Evolutionary conservation across 2,113 vertebrate species (phyloP), one percentile per base, ranked within the genome.

Genomic region (Paracanthobrama guichenoti): DNA sequence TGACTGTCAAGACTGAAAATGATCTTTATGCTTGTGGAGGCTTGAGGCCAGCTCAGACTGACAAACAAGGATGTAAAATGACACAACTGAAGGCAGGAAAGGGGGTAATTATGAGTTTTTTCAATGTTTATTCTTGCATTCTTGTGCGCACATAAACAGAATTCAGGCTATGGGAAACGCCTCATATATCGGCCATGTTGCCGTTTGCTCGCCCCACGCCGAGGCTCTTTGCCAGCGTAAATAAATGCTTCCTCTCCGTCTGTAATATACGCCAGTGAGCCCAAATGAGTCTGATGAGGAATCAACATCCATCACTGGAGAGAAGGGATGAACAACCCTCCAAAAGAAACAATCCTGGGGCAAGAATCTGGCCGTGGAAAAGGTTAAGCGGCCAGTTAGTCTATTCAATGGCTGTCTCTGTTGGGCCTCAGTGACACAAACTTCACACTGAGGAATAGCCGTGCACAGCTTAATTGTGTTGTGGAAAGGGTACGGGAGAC

Each of bases 141-240:
- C 64, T 7, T 66, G 57, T 11, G 59, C n/a, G n/a, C 4, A 24
- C 46, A 79, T 48, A 64, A 71, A 46, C 66, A 78, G 31, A 78
- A 39, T 79, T 24, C 53, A 82, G 42, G 46, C 79, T 35, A 46
- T 79, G 62, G 60, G 81, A 76, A 73, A 75, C 22, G 50, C 42
- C 77, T 81, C 46, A 81, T 83, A 26, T 59, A 44, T 85, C 24
- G 71, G 66, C 14, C 50, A 24, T 26, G 60, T 81, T 82, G 28
- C 35, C 44, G 26, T 80, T 59, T 44, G 31, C 53, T 78, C 2
- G 46, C 84, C 24, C 16, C n/a, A 81, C 39, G 24, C 64, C 26
- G 28, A 74, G 84, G 69, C 74, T 26, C 28, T 82, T 64, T 78
- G 86, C 89, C 87, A 83, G 83, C 28, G 31, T 86, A 90, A 88